Evolutionary conservation across 2,113 vertebrate genomes (phyloP).

Genomic region (Myotis davidii): DNA sequence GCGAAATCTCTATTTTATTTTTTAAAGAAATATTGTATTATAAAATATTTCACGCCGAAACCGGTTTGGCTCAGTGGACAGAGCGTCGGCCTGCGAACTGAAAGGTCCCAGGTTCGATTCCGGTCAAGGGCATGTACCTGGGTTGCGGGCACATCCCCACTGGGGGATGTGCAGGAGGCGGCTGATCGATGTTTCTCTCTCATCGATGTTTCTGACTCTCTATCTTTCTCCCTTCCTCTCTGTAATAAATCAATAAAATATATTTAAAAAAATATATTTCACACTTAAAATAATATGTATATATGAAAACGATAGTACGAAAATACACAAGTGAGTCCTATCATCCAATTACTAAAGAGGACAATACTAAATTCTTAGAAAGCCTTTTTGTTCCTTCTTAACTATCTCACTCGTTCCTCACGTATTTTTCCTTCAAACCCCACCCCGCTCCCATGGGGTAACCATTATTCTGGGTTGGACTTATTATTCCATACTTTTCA

Average conservation of each 20-base stretch:
- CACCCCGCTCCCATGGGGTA: neutral
- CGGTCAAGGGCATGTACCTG: no score
- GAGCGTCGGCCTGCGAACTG: no score
- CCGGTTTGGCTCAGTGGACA: no score
- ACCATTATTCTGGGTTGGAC: neutral
- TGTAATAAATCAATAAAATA: no score
- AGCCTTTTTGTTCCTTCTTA: neutral
- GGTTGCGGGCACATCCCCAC: no score
- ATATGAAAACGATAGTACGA: neutral
- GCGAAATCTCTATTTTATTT: neutral
- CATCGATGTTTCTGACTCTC: no score
- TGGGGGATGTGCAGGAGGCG: no score
- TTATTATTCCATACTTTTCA: neutral
- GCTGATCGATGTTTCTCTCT: no score
- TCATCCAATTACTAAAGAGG: neutral
- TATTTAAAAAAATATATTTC: no score
- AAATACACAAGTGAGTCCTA: neutral
- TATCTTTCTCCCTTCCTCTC: no score
- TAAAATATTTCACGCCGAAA: neutral
- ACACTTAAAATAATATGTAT: constrained; percentile 24
- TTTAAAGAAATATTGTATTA: constrained; percentile 2
- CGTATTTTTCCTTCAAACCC: neutral
- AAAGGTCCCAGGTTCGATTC: no score
- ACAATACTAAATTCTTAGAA: neutral
- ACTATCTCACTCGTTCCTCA: neutral